A percentile compares a stretch with the other conserved stretches of the same genome.
These are phyloP conservation scores for Scomber colias DNA, from an alignment of 2,113 vertebrate species.

Conservation along the genomic window DNA sequence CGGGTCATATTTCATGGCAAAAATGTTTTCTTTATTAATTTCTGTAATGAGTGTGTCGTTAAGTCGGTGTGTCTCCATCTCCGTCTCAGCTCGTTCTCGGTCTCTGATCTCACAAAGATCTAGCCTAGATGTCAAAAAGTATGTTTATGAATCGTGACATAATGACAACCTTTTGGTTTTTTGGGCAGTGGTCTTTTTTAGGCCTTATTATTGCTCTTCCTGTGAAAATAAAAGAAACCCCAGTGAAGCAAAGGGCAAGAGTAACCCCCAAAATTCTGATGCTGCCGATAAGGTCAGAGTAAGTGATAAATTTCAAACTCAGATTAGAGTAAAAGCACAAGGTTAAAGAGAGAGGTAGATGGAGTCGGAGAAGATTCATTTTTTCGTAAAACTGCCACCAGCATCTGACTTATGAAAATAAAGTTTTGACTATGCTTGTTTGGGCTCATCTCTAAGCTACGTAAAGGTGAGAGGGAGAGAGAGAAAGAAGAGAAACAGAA, in stretches of 20 bases:
- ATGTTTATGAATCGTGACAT: constrained; percentile 57
- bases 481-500: background rate
- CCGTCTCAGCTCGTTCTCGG: background rate
- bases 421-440: constrained; percentile 1
- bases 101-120: constrained; percentile 53
- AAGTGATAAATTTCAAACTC: constrained; percentile 21
- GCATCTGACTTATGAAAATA: constrained; percentile 13
- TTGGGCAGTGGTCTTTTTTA: constrained; percentile 15
- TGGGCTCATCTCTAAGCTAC: background rate
- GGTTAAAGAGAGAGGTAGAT: constrained; percentile 31
- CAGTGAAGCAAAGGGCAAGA: constrained; percentile 29
- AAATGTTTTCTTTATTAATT: constrained; percentile 78
- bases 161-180: constrained; percentile 57
- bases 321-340: background rate
- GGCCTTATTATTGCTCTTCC: constrained; percentile 38
- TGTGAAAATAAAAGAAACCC: constrained; percentile 51
- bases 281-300: constrained; percentile 38
- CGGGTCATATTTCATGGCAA: constrained; percentile 63
- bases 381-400: constrained; percentile 1
- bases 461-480: background rate
- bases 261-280: constrained; percentile 40
- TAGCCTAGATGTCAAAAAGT: constrained; percentile 46
- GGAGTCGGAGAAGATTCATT: constrained; percentile 10
- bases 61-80: constrained; percentile 11
- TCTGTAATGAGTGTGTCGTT: constrained; percentile 63